Evolutionary conservation across 2,797 vertebrate species (phyloP), one percentile per base, ranked within the genome.

Genomic region (Zalophus californianus): DNA sequence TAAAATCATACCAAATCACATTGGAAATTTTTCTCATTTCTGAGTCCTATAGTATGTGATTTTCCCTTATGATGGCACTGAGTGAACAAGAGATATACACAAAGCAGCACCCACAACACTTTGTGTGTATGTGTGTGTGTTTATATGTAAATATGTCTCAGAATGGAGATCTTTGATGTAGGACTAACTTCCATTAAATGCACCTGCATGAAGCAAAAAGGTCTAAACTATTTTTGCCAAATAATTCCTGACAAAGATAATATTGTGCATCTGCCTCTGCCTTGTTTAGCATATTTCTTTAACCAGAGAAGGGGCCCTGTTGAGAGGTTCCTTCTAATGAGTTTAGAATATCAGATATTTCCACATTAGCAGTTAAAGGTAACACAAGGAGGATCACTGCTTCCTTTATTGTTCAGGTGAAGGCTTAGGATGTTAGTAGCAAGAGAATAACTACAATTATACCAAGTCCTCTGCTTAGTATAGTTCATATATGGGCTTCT

Each of bases 281-380:
- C 41, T 50, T 84, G 73, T 72, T 94, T 86, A 82, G 14, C 44
- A 8, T 78, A 44, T 82, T 72, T 87, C 32, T 79, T 95, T 75
- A 93, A 85, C 25, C 70, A 77, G 25, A 21, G 18, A 50, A 68
- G 41, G 44, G 48, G 56, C 12, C 16, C 25, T 86, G 21, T 82
- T 95, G 60, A 72, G 82, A 91, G 25, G 1, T 68, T 91, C 91
- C 94, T 84, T 93, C 14, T 91, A 66, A 83, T 18, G 73, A 83
- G 23, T 83, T 92, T 86, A 52, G 75, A 73, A 38, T 88, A 77
- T 80, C 66, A 68, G 25, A n/a, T 79, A 73, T 70, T 60, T 85
- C 23, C 6, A 38, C 9, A 86, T 78, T 58, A 50, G 44, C 58
- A 78, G n/a, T 32, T 75, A 95, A 64, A 88, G 5, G 27, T 80